Base-by-base conservation (phyloP, 2,797 vertebrate species). In the Acestrorhynchus altus region DNA sequence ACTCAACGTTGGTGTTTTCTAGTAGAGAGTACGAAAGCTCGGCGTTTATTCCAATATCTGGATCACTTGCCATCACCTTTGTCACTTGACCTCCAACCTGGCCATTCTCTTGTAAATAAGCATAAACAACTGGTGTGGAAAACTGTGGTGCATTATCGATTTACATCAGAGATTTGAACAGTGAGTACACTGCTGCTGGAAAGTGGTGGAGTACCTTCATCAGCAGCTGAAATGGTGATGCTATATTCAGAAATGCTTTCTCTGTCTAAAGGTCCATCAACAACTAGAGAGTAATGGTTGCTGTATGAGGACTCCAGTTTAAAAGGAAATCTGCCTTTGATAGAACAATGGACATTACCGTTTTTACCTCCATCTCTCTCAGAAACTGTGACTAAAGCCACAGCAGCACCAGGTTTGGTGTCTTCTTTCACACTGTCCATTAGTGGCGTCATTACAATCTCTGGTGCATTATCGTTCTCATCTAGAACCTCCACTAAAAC, bases 21-120 rank as follows among this genome's bases (percentile, higher is more conserved):
- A 90, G 31, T 1, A 92, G 77, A 22, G 85, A 81, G 72, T 88
- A 88, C 0, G 76, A 75, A 13, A 89, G 22, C 22, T 82, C 66
- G 1, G 84, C 80, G 40, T 90, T 90, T 56, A 80, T 79, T 11
- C 88, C 88, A 1, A 78, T 51, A 80, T 96, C 94, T 0, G 84
- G 83, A 72, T 95, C 94, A 72, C 88, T 85, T 9, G 94, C 94
- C 0, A 90, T 89, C n/a, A 93, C 84, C 15, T 74, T 82, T 26
- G 89, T 89, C 54, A 95, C 82, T 44, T 88, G 89, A 77, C 86
- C 84, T 59, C 92, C 94, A 7, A 87, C 88, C 1, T 78, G 88
- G 73, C 91, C 92, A 78, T 96, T 96, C 87, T 96, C 94, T 64
- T 83, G 88, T 57, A 95, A 74, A 74, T 90, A 93, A 63, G 94